phyloP scores from a whole-genome alignment of 2,888 invertebrate genomes.

The Caenorhabditis doughertyi region DNA sequence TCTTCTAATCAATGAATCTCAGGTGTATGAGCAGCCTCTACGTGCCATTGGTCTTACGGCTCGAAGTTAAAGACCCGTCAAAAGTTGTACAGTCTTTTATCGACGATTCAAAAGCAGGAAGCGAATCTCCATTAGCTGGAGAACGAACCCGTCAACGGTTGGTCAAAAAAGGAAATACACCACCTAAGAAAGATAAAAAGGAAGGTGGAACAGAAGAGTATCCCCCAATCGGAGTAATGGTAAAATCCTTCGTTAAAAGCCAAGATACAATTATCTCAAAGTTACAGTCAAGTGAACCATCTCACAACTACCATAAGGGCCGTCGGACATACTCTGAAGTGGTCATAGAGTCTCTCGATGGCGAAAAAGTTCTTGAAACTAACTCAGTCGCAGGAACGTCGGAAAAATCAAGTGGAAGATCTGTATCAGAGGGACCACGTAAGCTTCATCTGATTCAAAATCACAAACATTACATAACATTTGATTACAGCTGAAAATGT shows the following conservation, averaged over 20 bases:
- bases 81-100: conserved; percentile 49
- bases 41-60: conserved; percentile 67
- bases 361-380: conserved; percentile 53
- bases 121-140: conserved; percentile 59
- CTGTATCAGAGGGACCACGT: conserved; percentile 48
- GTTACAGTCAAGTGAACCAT: conserved; percentile 38
- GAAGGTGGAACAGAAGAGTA: conserved; percentile 2
- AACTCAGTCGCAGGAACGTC: conserved; percentile 43
- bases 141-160: conserved; percentile 67
- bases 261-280: neutral
- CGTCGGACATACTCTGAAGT: conserved; percentile 79
- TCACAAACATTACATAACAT: neutral
- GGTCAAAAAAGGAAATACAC: conserved; percentile 58
- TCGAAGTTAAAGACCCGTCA: conserved; percentile 58
- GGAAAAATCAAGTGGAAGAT: conserved; percentile 30
- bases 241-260: neutral
- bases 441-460: neutral
- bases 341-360: conserved; percentile 75
- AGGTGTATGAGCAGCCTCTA: conserved; percentile 67
- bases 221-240: conserved; percentile 44
- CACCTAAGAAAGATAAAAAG: conserved; percentile 52
- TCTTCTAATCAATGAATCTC: neutral
- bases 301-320: conserved; percentile 64
- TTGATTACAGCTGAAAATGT: conserved; percentile 76
- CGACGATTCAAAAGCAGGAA: conserved; percentile 58